Evolutionary conservation across 2,797 vertebrate genomes (phyloP).

Genomic region (Okamejei kenojei): DNA sequence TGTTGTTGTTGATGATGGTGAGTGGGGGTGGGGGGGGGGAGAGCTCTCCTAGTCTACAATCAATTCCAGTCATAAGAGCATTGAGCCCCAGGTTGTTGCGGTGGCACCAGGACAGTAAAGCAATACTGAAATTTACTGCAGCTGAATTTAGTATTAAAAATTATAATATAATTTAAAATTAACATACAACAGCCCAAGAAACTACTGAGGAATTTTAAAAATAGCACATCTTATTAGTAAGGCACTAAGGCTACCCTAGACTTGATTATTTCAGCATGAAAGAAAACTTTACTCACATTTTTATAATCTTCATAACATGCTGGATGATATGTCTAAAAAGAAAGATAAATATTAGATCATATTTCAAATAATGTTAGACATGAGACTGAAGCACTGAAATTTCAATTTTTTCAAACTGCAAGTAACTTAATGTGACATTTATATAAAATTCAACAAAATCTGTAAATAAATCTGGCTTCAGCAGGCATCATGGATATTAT

Average conservation of each 20-base stretch:
- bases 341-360: background rate
- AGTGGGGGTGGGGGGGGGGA: too few relatives aligned
- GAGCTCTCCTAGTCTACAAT: too few relatives aligned
- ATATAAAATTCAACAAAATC: background rate
- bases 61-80: too few relatives aligned
- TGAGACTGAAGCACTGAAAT: too few relatives aligned
- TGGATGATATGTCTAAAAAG: slow-evolving; percentile 86
- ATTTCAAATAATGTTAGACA: background rate
- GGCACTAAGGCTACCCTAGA: background rate
- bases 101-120: background rate
- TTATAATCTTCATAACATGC: slow-evolving; percentile 95
- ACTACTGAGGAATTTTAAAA: background rate
- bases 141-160: background rate
- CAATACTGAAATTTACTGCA: background rate
- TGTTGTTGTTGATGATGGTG: too few relatives aligned
- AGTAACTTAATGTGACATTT: background rate
- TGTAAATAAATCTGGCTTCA: background rate
- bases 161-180: background rate
- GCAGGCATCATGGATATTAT: background rate
- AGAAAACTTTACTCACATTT: slow-evolving; percentile 75
- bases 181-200: slow-evolving; percentile 40
- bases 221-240: background rate
- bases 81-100: too few relatives aligned
- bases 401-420: too few relatives aligned
- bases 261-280: background rate